Conservation (phyloP, 30 jellyfish, hydroid and myxozoan genomes). For the Aurelia sp. region DNA sequence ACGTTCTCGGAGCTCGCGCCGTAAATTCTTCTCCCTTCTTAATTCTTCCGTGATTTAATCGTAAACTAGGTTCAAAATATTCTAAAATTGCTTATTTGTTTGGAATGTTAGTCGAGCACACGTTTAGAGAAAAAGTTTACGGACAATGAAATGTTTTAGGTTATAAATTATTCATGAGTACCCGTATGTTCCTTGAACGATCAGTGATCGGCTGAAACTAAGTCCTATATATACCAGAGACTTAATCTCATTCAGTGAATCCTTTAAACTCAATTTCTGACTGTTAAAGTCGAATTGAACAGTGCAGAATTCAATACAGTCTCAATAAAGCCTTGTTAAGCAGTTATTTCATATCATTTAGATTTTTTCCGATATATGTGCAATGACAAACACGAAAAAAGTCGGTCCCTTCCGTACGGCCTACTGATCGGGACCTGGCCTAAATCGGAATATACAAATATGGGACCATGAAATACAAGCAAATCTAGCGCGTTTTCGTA, state of each 20-base stretch:
- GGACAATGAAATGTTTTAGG: slow-evolving; percentile 7
- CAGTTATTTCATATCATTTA: too few species aligned
- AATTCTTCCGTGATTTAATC: background rate
- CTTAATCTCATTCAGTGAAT: background rate
- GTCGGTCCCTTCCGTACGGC: too few species aligned
- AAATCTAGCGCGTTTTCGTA: background rate
- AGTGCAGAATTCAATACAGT: background rate
- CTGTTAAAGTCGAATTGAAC: background rate
- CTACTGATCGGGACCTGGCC: too few species aligned
- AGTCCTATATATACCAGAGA: background rate
- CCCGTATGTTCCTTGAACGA: slow-evolving; percentile 54
- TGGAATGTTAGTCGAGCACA: slow-evolving; percentile 4
- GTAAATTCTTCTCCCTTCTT: too few species aligned
- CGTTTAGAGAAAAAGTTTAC: background rate
- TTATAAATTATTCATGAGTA: slow-evolving; percentile 47
- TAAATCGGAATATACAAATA: too few species aligned
- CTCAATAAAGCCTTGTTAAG: too few species aligned
- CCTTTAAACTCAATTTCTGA: too few species aligned
- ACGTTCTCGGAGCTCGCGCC: too few species aligned
- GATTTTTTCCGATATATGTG: too few species aligned
- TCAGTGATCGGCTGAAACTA: slow-evolving; percentile 60
- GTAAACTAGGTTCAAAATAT: background rate
- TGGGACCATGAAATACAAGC: too few species aligned
- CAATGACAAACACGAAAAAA: too few species aligned
- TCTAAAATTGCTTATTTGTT: slow-evolving; percentile 1